Percentiles rank a stretch among this genome's conserved stretches.
Evolutionary conservation across 2,113 vertebrate genomes (phyloP).

Genomic region (Phalacrocorax carbo): DNA sequence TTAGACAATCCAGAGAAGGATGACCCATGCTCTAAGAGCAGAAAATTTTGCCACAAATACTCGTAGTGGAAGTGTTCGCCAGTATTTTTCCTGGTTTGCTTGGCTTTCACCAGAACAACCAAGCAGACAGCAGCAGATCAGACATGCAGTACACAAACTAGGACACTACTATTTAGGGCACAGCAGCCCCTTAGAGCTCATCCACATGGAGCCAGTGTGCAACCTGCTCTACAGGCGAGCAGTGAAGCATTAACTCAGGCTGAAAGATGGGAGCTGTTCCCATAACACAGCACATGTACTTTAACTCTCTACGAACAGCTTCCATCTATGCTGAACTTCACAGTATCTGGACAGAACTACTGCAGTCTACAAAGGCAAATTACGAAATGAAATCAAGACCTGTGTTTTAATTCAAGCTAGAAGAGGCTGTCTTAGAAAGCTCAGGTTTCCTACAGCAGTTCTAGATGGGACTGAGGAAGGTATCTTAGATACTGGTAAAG

Average conservation of each 20-base stretch:
- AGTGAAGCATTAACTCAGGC: not conserved
- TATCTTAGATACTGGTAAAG: not conserved
- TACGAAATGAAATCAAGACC: not conserved
- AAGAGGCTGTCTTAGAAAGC: not conserved
- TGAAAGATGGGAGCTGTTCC: not conserved
- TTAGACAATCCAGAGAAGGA: not conserved
- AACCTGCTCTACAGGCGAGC: not conserved
- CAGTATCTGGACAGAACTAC: not conserved
- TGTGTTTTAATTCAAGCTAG: not conserved
- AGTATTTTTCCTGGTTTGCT: not conserved
- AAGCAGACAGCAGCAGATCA: not conserved
- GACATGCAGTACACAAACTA: not conserved
- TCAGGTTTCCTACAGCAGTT: not conserved
- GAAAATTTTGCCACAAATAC: not conserved
- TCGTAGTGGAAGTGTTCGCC: not conserved
- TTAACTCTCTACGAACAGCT: not conserved
- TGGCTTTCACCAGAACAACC: not conserved
- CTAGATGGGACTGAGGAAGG: not conserved
- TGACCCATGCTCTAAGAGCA: not conserved
- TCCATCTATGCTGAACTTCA: not conserved
- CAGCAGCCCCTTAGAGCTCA: conserved; percentile 37
- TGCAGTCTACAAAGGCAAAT: not conserved
- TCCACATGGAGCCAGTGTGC: conserved; percentile 7
- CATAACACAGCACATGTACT: not conserved
- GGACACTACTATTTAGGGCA: conserved; percentile 55